Evolutionary conservation across 1,140 invertebrate genomes (phyloP).

Genomic region (Octopus bimaculoides): DNA sequence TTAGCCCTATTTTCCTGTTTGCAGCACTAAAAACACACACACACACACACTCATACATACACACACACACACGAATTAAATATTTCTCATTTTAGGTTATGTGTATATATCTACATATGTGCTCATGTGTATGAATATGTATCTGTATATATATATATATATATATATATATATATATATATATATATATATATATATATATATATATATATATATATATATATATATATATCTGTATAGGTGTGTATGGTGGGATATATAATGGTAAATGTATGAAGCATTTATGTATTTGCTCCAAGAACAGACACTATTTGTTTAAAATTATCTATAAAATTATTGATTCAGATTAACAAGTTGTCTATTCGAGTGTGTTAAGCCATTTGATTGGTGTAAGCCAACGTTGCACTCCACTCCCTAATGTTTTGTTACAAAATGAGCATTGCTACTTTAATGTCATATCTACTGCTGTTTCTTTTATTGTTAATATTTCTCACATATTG

Average conservation of each 20-base stretch:
- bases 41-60: no score
- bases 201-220: slow-evolving; percentile 14
- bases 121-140: not conserved
- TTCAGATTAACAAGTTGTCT: no score
- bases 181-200: not conserved
- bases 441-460: not conserved
- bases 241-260: slow-evolving; percentile 11
- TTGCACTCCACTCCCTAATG: no score
- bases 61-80: no score
- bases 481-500: not conserved
- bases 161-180: not conserved
- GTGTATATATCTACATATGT: not conserved
- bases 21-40: no score
- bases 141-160: not conserved
- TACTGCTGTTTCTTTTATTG: not conserved
- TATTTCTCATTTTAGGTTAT: not conserved
- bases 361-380: no score
- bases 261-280: not conserved
- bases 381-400: no score
- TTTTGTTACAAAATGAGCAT: not conserved
- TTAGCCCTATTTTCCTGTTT: no score
- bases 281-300: no score
- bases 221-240: slow-evolving; percentile 16
- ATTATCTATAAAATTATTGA: no score
- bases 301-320: no score